Base-by-base conservation (phyloP, 2,113 vertebrate species). In the Thamnaconus septentrionalis region DNA sequence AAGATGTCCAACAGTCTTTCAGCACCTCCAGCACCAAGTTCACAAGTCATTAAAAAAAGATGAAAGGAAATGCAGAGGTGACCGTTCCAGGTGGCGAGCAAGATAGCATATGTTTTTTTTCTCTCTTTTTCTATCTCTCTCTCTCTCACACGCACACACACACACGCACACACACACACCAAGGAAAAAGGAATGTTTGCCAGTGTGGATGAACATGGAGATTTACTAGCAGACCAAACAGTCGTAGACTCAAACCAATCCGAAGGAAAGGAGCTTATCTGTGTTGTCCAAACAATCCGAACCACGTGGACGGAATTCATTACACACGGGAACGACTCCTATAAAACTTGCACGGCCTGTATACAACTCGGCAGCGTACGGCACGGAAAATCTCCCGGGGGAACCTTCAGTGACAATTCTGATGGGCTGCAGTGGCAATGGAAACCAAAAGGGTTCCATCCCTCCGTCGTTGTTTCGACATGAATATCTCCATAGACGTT, bases 221-320 rank as follows among this genome's bases (percentile, higher is more conserved):
- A 76, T 74, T 76, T 45, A 40, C 8, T 40, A 42, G n/a, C 49
- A 41, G 53, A 31, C 67, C 43, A 56, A 74, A 74, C 66, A 68
- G 48, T 66, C 60, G n/a, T 40, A 47, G 43, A 55, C 46, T 51
- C 49, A 41, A 41, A 61, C 50, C 53, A 49, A 71, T 66, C 52
- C 57, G 59, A 56, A 41, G 51, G 59, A 52, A 53, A 45, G 53
- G 6, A 71, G 76, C 64, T 81, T 74, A 79, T 74, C 76, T 61
- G 41, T 85, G 73, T 77, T 86, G 80, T 63, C 56, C 71, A 78
- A 83, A 86, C 70, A 82, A 10, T 31, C 60, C 73, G 58, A 53
- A 40, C 31, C 9, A 59, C 65, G 54, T n/a, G 46, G 5, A 42
- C 8, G 3, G 44, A 66, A 56, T 79, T 64, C 11, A 58, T 56